Base-by-base conservation (phyloP, 1,140 invertebrate genomes). In the Caenorhabditis remanei region DNA sequence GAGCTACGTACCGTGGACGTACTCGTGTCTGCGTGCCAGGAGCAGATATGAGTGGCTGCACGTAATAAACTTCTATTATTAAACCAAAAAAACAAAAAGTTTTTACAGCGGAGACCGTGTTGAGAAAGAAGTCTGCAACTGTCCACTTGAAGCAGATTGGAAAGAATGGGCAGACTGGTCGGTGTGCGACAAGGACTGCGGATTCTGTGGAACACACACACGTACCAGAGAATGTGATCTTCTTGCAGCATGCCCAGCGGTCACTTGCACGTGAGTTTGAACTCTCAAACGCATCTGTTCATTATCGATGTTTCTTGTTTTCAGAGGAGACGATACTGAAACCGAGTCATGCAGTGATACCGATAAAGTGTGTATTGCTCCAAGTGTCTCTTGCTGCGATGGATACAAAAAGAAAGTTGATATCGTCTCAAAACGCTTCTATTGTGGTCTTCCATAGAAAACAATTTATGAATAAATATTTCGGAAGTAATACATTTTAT, bases 381-480 rank as follows among this genome's bases (percentile, higher is more conserved):
- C 71, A 32, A 79, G 71, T 41, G 46, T 41, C 2, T 79, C 71
- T 0, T 79, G 71, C 46, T 79, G 71, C 71, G 24, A 24, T 53
- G 71, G 71, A 79, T 79, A 79, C 71, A 79, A 79, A 14, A 79
- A 79, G 71, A 79, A 79, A 50, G 71, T 79, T 4, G 71, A 79
- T 79, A 79, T 79, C 40, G 2, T 46, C 21, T 53, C 19, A 5
- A 79, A 79, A 79, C 71, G 71, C 46, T 50, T 50, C 40, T 79
- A 50, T 43, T 79, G 71, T 53, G 71, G 71, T 19, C 71, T 79
- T 79, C 4, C 50, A 53, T 24, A 48, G 32, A 43, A 13, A 79
- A 50, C 6, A 24, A 24, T 75, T 58, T 58, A 63, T 63, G 24
- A 63, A 63, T 63, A 63, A 63, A 63, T 40, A 63, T 63, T 50